Evolutionary conservation across 2,113 vertebrate genomes (phyloP), one percentile per base, ranked within the genome.

Genomic region (Lasiurus borealis): DNA sequence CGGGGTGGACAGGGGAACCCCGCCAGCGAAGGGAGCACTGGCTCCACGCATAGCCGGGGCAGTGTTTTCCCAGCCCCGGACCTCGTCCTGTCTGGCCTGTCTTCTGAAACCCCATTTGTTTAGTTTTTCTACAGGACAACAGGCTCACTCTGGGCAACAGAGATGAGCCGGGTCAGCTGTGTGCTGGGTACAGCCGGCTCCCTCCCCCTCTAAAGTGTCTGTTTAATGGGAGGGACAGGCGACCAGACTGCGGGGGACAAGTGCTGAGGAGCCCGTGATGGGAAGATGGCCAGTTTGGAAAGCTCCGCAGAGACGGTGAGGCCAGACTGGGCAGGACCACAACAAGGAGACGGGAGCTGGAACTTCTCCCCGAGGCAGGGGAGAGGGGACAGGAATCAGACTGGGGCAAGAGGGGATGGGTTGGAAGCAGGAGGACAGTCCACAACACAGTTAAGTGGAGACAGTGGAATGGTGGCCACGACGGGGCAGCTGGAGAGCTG

Each of bases 151-250:
- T 34, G 5, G 0, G 40, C 85, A 75, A 2, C 29, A 59, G 13
- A 73, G 44, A 52, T 5, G 12, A 27, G 13, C 21, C 48, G 50
- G 71, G 69, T 52, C 44, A 52, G 76, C 29, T n/a, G 7, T 46
- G 40, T 52, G 64, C 3, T 0, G 4, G 29, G 54, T 68, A 68
- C 19, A n/a, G 1, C 46, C 0, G 1, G 48, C 44, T 48, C 16
- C 0, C 0, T 25, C 50, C 25, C 0, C 0, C n/a, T 64, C 25
- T 2, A 29, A 36, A 29, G 29, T 46, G 76, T 91, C 25, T 66
- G 12, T 77, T 48, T 88, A 34, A 36, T 4, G 3, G 7, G 64
- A 88, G 69, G 64, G 31, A 15, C 4, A 6, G 54, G 11, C 4
- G 2, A 10, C 16, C 23, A 57, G 44, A 75, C 16, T 36, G 31